Conservation (phyloP, 2,113 vertebrate genomes). For the Carassius auratus region DNA sequence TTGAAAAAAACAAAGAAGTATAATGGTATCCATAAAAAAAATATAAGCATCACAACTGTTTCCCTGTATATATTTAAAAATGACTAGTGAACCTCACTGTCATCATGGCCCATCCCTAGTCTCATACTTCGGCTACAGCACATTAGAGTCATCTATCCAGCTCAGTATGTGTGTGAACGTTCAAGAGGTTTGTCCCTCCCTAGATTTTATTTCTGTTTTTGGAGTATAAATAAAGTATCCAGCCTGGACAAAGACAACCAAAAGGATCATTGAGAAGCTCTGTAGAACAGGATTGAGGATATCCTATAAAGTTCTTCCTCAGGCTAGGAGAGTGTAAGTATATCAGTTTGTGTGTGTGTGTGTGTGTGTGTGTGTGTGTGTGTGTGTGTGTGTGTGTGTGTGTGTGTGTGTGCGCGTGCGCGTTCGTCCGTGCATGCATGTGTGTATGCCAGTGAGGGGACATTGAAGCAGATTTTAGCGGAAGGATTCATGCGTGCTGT, state of each 20-base stretch:
- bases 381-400: too few relatives aligned
- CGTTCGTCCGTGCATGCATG: background rate
- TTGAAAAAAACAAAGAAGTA: background rate
- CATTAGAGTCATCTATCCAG: background rate
- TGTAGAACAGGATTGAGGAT: conserved; percentile 21
- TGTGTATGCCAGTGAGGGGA: background rate
- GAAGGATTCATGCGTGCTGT: conserved; percentile 69
- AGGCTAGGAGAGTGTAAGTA: background rate
- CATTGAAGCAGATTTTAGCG: conserved; percentile 56
- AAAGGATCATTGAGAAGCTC: conserved; percentile 8
- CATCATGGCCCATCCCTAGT: background rate
- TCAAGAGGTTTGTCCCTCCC: background rate
- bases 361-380: too few relatives aligned
- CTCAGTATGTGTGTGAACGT: background rate
- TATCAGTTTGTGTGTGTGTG: background rate
- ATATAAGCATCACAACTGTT: too few relatives aligned
- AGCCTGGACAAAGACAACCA: conserved; percentile 11
- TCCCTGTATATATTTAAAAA: too few relatives aligned
- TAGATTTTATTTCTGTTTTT: background rate
- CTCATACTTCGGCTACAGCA: background rate
- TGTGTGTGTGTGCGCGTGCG: background rate
- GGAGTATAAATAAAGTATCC: background rate
- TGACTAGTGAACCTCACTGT: background rate
- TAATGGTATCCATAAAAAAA: too few relatives aligned
- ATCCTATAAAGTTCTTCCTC: background rate